Evolutionary conservation across 30 jellyfish, hydroid and myxozoan genomes (phyloP).

Genomic region (Hydractinia symbiolongicarpus): DNA sequence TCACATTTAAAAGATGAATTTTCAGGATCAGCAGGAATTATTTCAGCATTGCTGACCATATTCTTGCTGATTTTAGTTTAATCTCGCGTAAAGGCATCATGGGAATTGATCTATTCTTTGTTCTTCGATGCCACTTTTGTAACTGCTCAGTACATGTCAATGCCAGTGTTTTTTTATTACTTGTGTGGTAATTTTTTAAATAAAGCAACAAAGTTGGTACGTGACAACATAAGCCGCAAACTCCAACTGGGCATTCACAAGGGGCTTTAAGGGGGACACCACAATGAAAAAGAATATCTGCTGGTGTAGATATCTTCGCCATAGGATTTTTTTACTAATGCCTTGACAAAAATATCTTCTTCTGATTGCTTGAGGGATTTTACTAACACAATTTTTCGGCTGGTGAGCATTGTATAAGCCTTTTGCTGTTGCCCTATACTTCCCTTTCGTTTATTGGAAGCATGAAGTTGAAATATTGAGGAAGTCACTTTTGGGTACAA

Average conservation of each 20-base stretch:
- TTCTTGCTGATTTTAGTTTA: constrained; percentile 28
- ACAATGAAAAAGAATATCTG: constrained; percentile 18
- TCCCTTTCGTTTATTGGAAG: constrained; percentile 26
- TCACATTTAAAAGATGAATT: not conserved
- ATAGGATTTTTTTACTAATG: constrained; percentile 23
- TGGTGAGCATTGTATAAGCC: constrained; percentile 19
- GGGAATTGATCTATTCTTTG: constrained; percentile 31
- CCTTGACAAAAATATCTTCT: constrained; percentile 19
- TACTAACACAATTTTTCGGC: constrained; percentile 31
- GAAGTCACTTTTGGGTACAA: constrained; percentile 6
- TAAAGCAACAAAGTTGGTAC: not conserved
- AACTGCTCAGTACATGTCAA: constrained; percentile 29
- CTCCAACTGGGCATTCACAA: constrained; percentile 46
- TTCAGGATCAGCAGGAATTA: constrained; percentile 24
- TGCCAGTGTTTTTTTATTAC: constrained; percentile 15
- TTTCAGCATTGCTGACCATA: not conserved
- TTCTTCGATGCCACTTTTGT: constrained; percentile 33
- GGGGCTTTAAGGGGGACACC: constrained; percentile 17
- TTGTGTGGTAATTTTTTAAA: constrained; percentile 19
- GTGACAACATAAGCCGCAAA: constrained; percentile 4
- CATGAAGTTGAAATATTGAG: not conserved
- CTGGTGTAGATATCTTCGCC: constrained; percentile 22
- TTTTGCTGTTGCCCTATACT: constrained; percentile 27
- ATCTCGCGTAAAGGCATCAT: constrained; percentile 33
- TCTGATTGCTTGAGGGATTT: constrained; percentile 15